Conservation (phyloP, 1,140 invertebrate genomes). For the Drosophila fuyamai region DNA sequence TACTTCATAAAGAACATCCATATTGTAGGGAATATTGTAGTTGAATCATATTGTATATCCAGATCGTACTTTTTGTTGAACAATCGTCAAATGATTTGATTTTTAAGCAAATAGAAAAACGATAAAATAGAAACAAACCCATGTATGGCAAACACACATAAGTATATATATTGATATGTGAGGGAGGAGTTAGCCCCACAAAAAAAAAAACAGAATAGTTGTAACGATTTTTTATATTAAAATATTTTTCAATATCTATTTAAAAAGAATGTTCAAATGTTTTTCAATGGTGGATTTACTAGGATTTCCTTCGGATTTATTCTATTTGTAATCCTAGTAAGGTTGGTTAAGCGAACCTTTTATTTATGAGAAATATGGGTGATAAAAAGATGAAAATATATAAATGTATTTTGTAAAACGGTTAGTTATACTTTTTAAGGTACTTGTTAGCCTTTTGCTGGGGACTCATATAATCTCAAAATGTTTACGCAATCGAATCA, state of each 20-base stretch:
- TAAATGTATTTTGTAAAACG: not conserved
- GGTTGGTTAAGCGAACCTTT: not conserved
- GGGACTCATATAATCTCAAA: constrained; percentile 2
- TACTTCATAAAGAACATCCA: constrained; percentile 30
- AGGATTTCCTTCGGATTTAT: not conserved
- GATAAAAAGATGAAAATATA: too few relatives aligned
- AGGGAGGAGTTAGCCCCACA: constrained; percentile 47
- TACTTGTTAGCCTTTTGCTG: not conserved
- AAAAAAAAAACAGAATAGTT: constrained; percentile 66
- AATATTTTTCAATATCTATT: constrained; percentile 80
- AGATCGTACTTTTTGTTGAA: constrained; percentile 53
- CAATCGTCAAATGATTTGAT: constrained; percentile 56
- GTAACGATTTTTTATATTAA: constrained; percentile 79
- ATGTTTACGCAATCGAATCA: not conserved
- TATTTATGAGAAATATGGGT: too few relatives aligned
- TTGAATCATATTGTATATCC: constrained; percentile 58
- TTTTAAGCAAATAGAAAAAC: constrained; percentile 51
- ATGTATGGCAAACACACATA: constrained; percentile 29
- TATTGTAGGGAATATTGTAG: constrained; percentile 68
- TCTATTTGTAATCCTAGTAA: too few relatives aligned
- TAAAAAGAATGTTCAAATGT: constrained; percentile 34
- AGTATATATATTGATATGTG: constrained; percentile 36
- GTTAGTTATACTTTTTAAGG: not conserved
- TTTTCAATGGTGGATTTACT: constrained; percentile 3
- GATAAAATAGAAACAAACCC: constrained; percentile 26